Evolutionary conservation across 1,140 invertebrate species (phyloP), one percentile per base, ranked within the genome.

Genomic region (Calephelis nemesis): DNA sequence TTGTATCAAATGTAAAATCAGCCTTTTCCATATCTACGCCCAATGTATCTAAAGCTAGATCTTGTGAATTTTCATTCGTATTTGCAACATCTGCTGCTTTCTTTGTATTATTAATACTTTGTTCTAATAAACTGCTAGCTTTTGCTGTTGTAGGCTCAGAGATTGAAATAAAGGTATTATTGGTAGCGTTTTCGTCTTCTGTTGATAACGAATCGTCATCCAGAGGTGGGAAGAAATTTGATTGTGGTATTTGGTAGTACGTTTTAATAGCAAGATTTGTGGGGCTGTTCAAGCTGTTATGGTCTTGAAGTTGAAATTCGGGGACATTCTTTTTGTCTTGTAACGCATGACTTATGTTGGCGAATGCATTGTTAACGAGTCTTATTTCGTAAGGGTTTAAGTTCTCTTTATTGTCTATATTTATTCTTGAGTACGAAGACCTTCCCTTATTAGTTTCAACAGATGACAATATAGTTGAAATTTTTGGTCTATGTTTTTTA

Each of bases 401-500:
- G n/a, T 76, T 71, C 62, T 79, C 74, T 52, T 73, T 71, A 50
- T 70, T 78, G 7, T 45, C 15, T n/a, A 78, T 68, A 62, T 76
- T 84, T 30, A 74, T 76, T 69, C 71, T 76, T 4, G 83, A 79
- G 67, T 74, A 77, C 1, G 75, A 52, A 47, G 73, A 50, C 73
- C 79, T 85, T 7, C 70, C 75, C 48, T 66, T 75, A 45, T 63
- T 68, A 3, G 71, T 78, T 13, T 87, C 79, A 3, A 81, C 54
- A n/a, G 79, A 71, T 3, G 82, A 77, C 39, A 83, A 67, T 19
- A 83, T 78, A 2, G 82, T 79, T n/a, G 83, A 81, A 8, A 83
- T 78, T 74, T 83, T 86, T 0, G 82, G 79, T 9, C 78, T 60
- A 64, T 81, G 79, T 54, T 75, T 73, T 69, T 75, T 83, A 54